A percentile compares a stretch with the other conserved stretches of the same genome.
Conservation (phyloP, 2,888 invertebrate genomes). For the Amiota minor region DNA sequence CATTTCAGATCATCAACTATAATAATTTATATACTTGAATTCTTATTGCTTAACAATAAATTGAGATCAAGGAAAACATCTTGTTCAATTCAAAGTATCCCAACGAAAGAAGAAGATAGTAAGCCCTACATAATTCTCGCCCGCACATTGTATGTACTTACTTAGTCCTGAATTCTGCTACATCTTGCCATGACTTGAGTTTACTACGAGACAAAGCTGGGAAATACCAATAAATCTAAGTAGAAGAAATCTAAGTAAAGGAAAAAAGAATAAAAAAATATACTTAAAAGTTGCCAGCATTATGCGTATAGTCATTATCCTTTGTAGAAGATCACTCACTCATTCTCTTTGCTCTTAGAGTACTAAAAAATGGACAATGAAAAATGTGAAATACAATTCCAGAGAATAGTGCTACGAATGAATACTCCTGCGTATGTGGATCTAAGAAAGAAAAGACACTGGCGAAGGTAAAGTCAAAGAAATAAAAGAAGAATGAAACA, state of each 20-base stretch:
- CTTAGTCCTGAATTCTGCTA: too few species aligned
- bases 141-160: too few species aligned
- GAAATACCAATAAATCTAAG: not conserved
- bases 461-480: not conserved
- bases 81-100: too few species aligned
- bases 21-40: too few species aligned
- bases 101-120: too few species aligned
- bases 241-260: not conserved
- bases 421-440: too few species aligned
- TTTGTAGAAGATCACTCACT: too few species aligned
- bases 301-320: constrained; percentile 40
- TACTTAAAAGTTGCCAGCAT: constrained; percentile 42
- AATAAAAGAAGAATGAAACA: constrained; percentile 6
- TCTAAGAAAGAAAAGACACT: not conserved
- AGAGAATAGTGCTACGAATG: not conserved
- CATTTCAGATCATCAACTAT: too few species aligned
- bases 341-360: not conserved
- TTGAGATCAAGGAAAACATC: too few species aligned
- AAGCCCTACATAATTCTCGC: too few species aligned
- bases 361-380: not conserved
- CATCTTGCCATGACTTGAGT: too few species aligned
- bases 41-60: too few species aligned
- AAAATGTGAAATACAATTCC: constrained; percentile 22
- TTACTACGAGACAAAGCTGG: not conserved
- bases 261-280: not conserved